Conservation (phyloP, 2,888 invertebrate species). For the Dynastes tityus region DNA sequence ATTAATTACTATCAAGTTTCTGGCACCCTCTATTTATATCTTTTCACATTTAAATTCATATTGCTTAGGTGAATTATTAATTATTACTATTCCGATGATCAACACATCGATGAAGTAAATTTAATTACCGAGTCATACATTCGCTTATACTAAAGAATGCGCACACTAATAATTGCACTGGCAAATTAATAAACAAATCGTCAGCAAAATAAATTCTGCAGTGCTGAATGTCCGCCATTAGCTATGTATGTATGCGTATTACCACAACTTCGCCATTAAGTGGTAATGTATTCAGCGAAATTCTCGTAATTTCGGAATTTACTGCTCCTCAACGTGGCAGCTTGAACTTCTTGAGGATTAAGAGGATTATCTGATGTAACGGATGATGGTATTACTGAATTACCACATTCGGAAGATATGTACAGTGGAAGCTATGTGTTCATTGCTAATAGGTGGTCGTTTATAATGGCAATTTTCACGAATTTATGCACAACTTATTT, state of each 20-base stretch:
- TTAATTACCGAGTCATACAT: conserved; percentile 15
- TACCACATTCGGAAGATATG: not conserved
- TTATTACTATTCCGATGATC: no score
- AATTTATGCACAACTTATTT: not conserved
- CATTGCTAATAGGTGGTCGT: conserved; percentile 6
- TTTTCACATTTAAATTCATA: no score
- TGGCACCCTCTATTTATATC: no score
- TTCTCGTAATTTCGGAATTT: conserved; percentile 26
- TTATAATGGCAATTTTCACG: not conserved
- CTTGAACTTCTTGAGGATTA: conserved; percentile 15
- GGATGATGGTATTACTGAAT: conserved; percentile 21
- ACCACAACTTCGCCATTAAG: conserved; percentile 14
- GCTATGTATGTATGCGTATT: not conserved
- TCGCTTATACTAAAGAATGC: conserved; percentile 9
- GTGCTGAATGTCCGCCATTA: not conserved
- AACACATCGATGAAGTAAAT: not conserved
- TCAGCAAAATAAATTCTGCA: not conserved
- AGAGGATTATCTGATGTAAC: conserved; percentile 35
- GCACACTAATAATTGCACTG: not conserved
- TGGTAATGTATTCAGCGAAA: conserved; percentile 35
- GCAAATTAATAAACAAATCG: conserved; percentile 17
- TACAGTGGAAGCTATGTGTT: not conserved
- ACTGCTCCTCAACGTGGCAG: conserved; percentile 6
- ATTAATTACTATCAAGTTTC: no score
- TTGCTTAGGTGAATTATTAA: no score